phyloP scores from a whole-genome alignment of 2,888 invertebrate species.

The Callinectes sapidus region DNA sequence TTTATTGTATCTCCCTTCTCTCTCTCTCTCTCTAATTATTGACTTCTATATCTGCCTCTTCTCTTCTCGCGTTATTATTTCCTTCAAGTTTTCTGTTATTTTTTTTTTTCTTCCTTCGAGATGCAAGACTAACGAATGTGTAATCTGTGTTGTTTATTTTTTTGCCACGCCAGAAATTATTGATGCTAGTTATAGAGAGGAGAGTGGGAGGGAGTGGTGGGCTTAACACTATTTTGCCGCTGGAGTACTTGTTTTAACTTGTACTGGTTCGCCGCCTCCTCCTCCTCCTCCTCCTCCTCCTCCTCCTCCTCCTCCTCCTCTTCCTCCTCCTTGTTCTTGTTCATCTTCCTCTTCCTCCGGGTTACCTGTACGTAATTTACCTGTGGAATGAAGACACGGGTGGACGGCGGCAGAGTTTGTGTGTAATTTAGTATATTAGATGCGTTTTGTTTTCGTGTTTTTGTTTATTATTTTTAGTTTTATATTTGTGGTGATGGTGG shows the following conservation, averaged over 20 bases:
- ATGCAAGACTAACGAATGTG: background rate
- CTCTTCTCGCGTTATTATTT: background rate
- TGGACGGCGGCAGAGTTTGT: background rate
- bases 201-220: background rate
- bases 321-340: background rate
- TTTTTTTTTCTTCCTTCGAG: background rate
- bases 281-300: too few species aligned
- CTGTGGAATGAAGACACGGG: background rate
- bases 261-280: background rate
- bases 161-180: background rate
- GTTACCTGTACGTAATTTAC: background rate
- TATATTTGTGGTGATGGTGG: background rate
- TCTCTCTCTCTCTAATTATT: background rate
- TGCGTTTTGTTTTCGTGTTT: background rate
- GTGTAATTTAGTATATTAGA: background rate
- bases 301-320: background rate
- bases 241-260: background rate
- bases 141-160: constrained; percentile 5
- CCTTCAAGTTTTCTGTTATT: background rate
- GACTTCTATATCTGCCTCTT: background rate
- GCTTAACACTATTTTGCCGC: background rate
- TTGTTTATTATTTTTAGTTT: background rate
- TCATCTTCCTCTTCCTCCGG: background rate
- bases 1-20: background rate
- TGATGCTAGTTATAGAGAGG: background rate